Base-by-base conservation (phyloP, 2,113 vertebrate genomes). In the Lipophrys pholis region DNA sequence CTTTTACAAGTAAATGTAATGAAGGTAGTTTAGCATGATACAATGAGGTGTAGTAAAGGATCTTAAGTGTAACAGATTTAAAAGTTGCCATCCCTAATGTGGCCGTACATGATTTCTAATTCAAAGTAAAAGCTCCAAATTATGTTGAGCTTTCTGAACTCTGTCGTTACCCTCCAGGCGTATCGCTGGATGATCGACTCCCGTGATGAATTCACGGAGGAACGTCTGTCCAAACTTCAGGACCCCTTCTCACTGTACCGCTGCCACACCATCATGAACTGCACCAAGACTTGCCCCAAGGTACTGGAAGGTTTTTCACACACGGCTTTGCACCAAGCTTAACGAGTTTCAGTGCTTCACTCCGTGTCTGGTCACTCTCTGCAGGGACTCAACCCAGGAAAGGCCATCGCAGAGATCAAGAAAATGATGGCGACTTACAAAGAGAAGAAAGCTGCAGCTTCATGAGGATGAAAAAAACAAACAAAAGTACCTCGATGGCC, bases 241-340 rank as follows among this genome's bases (percentile, higher is more conserved):
- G 96, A 98, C 73, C 97, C 96, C 0, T 99, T 99, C 88, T 98
- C 97, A 0, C 93, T 99, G 10, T 98, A 99, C 76, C 96, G 97
- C 83, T 98, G 97, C 80, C 97, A 99, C 93, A 99, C 97, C 9
- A 98, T 99, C 92, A 96, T 98, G 96, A 99, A 99, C 87, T 98
- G 97, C 91, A 98, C 96, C 0, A 91, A 73, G 78, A 92, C 96
- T 38, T 99, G 97, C 63, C 97, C 97, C 16, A 98, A 99, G 96
- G 97, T 97, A 65, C 17, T 21, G 12, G 0, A 8, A 42, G 21
- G 7, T 16, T 1, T 10, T 15, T 21, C 11, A 48, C 40, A 16
- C 49, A 62, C 56, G 16, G 1, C 36, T 50, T 36, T 6, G 43
- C n/a, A 12, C 49, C 58, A 10, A 54, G 7, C 53, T 38, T 42